Percentiles rank a stretch among this genome's conserved stretches.
phyloP scores from a whole-genome alignment of 2,113 vertebrate genomes.

The Colistium nudipinnis region DNA sequence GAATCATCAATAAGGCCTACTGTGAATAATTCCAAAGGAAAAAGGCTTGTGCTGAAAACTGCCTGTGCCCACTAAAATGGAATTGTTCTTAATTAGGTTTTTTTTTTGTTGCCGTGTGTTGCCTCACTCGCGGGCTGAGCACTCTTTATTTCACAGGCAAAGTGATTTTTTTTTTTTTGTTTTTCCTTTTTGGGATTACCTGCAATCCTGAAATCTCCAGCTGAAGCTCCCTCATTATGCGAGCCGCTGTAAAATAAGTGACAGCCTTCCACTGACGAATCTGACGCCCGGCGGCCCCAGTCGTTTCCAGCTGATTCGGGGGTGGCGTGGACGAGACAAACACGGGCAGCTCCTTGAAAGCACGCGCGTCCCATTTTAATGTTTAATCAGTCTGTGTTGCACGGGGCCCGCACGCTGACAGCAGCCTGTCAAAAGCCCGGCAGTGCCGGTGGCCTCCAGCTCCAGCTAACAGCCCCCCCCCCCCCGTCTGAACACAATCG shows the following conservation, averaged over 20 bases:
- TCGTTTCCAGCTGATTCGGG: slow-evolving; percentile 9
- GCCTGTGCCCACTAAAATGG: slow-evolving; percentile 64
- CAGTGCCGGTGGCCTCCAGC: slow-evolving; percentile 48
- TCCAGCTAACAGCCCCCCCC: slow-evolving; percentile 54
- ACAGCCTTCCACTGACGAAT: slow-evolving; percentile 65
- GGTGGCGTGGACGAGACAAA: slow-evolving; percentile 39
- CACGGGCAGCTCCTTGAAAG: slow-evolving; percentile 22
- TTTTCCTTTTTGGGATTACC: too few relatives aligned
- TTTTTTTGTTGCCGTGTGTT: slow-evolving; percentile 56
- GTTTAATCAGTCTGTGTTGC: slow-evolving; percentile 54
- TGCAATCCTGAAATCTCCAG: slow-evolving; percentile 36
- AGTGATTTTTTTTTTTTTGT: too few relatives aligned
- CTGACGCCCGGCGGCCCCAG: slow-evolving; percentile 35
- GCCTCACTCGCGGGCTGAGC: slow-evolving; percentile 54
- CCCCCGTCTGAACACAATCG: slow-evolving; percentile 55
- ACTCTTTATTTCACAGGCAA: slow-evolving; percentile 60
- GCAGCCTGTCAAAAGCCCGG: slow-evolving; percentile 55
- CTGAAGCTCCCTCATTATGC: slow-evolving; percentile 34
- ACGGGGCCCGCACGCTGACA: slow-evolving; percentile 48
- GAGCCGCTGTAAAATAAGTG: slow-evolving; percentile 45
- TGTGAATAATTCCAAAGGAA: slow-evolving; percentile 76
- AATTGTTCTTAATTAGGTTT: slow-evolving; percentile 75
- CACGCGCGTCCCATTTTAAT: slow-evolving; percentile 48
- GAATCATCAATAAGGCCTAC: slow-evolving; percentile 83
- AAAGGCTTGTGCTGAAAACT: slow-evolving; percentile 70